These are phyloP conservation scores for Drosophila prostipennis DNA, from an alignment of 2,888 invertebrate genomes.

Conservation along the genomic window DNA sequence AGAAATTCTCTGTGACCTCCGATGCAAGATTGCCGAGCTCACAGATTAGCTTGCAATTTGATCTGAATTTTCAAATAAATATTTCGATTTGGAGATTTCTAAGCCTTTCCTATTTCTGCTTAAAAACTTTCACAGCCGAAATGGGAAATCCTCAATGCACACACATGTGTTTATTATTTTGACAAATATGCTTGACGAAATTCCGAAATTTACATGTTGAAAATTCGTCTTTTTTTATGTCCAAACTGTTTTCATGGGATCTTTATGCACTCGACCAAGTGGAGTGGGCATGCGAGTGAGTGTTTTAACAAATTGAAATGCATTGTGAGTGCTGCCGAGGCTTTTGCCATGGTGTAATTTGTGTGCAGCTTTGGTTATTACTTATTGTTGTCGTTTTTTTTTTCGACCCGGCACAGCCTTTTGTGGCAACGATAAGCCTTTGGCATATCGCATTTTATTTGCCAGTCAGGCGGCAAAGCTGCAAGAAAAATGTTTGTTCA, in stretches of 20 bases:
- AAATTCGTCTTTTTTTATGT: neutral
- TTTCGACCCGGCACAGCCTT: constrained; percentile 41
- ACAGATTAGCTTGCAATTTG: constrained; percentile 21
- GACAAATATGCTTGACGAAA: constrained; percentile 33
- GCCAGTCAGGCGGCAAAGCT: constrained; percentile 55
- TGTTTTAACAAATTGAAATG: constrained; percentile 72
- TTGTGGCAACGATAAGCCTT: constrained; percentile 74
- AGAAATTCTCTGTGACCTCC: neutral
- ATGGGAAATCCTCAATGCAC: neutral
- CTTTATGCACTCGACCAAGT: constrained; percentile 28
- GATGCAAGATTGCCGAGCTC: neutral
- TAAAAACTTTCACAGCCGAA: no score
- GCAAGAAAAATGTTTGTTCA: constrained; percentile 77
- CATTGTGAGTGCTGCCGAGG: constrained; percentile 56
- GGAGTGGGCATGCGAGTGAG: constrained; percentile 27
- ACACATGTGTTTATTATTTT: constrained; percentile 23
- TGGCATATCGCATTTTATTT: constrained; percentile 70
- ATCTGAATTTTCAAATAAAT: constrained; percentile 5
- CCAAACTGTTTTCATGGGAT: constrained; percentile 5
- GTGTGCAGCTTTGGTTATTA: constrained; percentile 44
- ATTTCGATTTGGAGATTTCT: constrained; percentile 4
- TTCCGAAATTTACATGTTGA: constrained; percentile 24
- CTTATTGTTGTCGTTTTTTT: constrained; percentile 24
- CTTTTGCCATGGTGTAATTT: constrained; percentile 25
- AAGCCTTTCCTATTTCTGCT: neutral